Evolutionary conservation across 2,888 invertebrate species (phyloP).

Genomic region (Agrochola circellaris): DNA sequence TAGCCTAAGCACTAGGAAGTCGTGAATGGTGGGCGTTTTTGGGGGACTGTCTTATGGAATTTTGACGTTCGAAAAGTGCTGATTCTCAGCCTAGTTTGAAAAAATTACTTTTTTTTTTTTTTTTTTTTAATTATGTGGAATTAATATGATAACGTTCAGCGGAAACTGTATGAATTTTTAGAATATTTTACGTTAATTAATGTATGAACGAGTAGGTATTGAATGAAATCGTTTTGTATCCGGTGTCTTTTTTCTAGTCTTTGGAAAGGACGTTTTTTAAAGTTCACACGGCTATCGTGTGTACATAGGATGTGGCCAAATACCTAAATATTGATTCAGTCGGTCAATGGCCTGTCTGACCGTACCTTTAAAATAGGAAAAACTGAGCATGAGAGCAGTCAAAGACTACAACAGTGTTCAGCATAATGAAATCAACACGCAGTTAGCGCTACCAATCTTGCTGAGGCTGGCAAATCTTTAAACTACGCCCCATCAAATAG

Average conservation of each 20-base stretch:
- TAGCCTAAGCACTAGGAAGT: too few relatives aligned
- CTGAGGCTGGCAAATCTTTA: neutral
- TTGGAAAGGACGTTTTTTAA: neutral
- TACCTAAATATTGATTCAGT: conserved; percentile 25
- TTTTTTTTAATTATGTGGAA: too few relatives aligned
- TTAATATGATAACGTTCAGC: conserved; percentile 29
- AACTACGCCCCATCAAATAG: too few relatives aligned
- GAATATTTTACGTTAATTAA: conserved; percentile 15
- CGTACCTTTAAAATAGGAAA: neutral
- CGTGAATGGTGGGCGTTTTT: too few relatives aligned
- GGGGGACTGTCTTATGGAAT: too few relatives aligned
- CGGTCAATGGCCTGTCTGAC: neutral
- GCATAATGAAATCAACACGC: neutral
- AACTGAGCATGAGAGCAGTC: neutral
- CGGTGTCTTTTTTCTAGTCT: conserved; percentile 25
- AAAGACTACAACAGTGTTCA: neutral
- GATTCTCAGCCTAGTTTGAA: too few relatives aligned
- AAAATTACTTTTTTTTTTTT: too few relatives aligned
- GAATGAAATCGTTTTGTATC: conserved; percentile 22
- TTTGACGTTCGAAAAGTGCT: too few relatives aligned
- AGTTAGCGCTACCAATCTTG: neutral
- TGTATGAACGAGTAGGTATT: neutral
- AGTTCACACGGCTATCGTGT: conserved; percentile 22
- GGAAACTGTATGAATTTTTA: conserved; percentile 48
- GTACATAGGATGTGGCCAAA: conserved; percentile 1